phyloP scores from a whole-genome alignment of 2,888 invertebrate genomes.

The Spilosoma lubricipeda region DNA sequence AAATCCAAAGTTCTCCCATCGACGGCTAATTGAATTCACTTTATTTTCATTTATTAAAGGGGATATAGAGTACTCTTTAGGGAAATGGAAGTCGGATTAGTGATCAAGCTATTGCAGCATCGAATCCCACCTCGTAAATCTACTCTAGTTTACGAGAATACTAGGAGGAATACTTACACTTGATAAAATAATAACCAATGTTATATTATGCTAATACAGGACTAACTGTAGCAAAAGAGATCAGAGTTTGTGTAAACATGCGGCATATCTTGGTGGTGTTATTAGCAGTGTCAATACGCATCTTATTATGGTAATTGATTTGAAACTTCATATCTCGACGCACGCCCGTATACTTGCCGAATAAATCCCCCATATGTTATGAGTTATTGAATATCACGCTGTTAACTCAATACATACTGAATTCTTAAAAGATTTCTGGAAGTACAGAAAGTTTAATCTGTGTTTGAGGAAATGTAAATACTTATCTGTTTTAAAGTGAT shows the following conservation, averaged over 20 bases:
- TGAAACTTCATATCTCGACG: conserved; percentile 15
- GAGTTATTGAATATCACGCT: conserved; percentile 17
- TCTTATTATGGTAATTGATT: conserved; percentile 21
- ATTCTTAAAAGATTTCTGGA: conserved; percentile 18
- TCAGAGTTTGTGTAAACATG: not conserved
- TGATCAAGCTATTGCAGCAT: too few relatives aligned
- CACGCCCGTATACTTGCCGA: conserved; percentile 7
- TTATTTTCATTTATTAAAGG: too few relatives aligned
- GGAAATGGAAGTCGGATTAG: too few relatives aligned
- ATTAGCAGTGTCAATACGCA: conserved; percentile 17
- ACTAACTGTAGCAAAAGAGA: not conserved
- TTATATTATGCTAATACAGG: not conserved
- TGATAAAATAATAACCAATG: not conserved
- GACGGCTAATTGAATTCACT: not conserved
- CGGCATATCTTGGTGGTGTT: conserved; percentile 17
- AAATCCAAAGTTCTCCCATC: not conserved
- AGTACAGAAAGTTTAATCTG: not conserved
- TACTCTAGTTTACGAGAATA: too few relatives aligned
- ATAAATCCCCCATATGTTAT: not conserved
- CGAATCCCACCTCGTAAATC: too few relatives aligned
- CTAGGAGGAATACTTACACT: too few relatives aligned
- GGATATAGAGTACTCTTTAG: too few relatives aligned
- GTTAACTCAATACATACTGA: conserved; percentile 15
- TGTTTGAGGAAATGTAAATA: not conserved
- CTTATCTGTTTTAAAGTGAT: too few relatives aligned